Conservation (phyloP, 1,140 invertebrate species). For the Penaeus japonicus region DNA sequence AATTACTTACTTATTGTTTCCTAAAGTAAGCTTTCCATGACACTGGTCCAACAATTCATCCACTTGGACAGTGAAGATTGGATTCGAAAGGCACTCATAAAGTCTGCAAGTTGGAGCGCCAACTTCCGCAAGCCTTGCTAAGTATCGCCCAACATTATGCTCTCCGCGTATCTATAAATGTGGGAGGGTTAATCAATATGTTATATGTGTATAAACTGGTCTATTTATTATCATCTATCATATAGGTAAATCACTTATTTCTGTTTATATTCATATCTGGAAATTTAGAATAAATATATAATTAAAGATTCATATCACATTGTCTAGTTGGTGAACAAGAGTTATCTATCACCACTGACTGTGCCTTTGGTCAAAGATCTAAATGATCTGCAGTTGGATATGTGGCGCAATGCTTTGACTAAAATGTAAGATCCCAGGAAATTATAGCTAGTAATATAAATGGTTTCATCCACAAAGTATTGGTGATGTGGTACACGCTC, state of each 20-base stretch:
- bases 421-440: not conserved
- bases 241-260: too few species aligned
- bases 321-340: too few species aligned
- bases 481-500: too few species aligned
- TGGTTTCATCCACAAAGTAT: too few species aligned
- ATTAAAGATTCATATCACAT: too few species aligned
- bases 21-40: constrained; percentile 38
- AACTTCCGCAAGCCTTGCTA: constrained; percentile 22
- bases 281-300: too few species aligned
- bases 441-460: not conserved
- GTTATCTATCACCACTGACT: too few species aligned
- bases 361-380: too few species aligned
- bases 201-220: too few species aligned
- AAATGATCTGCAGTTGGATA: not conserved
- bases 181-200: too few species aligned
- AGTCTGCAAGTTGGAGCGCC: not conserved
- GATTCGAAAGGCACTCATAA: constrained; percentile 21
- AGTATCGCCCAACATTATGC: constrained; percentile 39
- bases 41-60: constrained; percentile 40
- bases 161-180: constrained; percentile 33
- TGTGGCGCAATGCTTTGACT: not conserved
- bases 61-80: not conserved
- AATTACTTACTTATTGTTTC: constrained; percentile 43
- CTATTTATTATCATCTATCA: too few species aligned
- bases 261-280: too few species aligned